phyloP scores from a whole-genome alignment of 64 coral and sea anemone species.

The Catalaphyllia jardinei region DNA sequence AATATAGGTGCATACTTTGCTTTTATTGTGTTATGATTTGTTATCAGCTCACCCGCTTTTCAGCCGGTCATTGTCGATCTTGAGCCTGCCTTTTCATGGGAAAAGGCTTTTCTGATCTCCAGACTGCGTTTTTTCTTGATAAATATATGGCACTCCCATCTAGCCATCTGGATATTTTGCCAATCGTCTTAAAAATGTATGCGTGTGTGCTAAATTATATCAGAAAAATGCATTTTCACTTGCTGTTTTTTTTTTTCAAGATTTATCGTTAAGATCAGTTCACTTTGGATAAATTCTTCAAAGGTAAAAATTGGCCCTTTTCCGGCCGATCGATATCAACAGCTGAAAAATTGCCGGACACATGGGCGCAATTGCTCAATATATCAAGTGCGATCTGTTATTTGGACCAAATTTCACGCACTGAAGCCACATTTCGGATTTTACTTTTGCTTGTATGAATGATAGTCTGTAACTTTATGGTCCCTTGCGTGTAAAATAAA shows the following conservation, averaged over 20 bases:
- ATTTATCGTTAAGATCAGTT: too few species aligned
- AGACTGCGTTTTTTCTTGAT: neutral
- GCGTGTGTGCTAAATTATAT: neutral
- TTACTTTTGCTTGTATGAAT: neutral
- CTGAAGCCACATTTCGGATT: neutral
- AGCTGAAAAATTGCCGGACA: too few species aligned
- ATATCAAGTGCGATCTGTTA: neutral
- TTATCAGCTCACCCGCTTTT: too few species aligned
- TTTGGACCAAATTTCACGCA: neutral
- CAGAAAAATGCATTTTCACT: neutral
- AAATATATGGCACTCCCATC: neutral
- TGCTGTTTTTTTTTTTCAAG: neutral
- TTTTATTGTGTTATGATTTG: too few species aligned
- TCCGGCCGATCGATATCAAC: neutral
- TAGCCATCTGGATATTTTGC: neutral
- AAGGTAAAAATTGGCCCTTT: neutral
- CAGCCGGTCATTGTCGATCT: too few species aligned
- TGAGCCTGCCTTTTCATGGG: too few species aligned
- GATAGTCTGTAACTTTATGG: neutral
- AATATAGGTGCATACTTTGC: too few species aligned
- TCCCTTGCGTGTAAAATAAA: neutral
- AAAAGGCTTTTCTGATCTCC: neutral
- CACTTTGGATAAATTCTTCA: too few species aligned
- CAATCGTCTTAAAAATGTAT: neutral
- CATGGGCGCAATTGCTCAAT: too few species aligned